A percentile compares a stretch with the other conserved stretches of the same genome.
phyloP scores from a whole-genome alignment of 2,888 invertebrate genomes.

The Mylabris sibirica region DNA sequence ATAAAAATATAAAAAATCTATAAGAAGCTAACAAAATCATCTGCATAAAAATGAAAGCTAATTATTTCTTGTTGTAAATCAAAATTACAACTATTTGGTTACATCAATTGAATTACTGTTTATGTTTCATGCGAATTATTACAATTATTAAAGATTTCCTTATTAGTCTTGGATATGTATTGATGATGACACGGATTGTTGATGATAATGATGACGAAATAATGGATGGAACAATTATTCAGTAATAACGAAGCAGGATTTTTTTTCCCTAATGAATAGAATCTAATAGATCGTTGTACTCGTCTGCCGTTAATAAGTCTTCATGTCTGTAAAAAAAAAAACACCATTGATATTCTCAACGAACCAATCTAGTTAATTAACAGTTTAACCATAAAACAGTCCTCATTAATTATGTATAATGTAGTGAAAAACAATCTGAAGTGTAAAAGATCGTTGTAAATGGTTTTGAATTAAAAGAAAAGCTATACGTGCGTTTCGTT shows the following conservation, averaged over 20 bases:
- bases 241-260: constrained; percentile 34
- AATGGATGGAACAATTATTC: constrained; percentile 41
- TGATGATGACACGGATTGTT: constrained; percentile 29
- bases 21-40: neutral
- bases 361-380: neutral
- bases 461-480: neutral
- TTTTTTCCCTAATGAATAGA: constrained; percentile 43
- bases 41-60: neutral
- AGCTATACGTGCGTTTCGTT: neutral
- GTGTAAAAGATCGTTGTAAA: neutral
- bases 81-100: constrained; percentile 27
- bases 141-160: neutral
- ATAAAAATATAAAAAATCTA: neutral
- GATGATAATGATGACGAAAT: constrained; percentile 24
- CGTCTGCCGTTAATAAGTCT: constrained; percentile 51
- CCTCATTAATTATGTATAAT: neutral
- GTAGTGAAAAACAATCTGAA: neutral
- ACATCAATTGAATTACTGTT: constrained; percentile 25
- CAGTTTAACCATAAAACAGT: neutral
- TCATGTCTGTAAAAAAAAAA: constrained; percentile 44
- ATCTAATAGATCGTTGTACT: constrained; percentile 51
- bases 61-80: constrained; percentile 9
- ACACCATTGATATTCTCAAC: constrained; percentile 16
- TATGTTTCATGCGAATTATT: neutral
- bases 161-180: constrained; percentile 17